Percentiles rank a stretch among this genome's conserved stretches.
phyloP scores from a whole-genome alignment of 2,797 vertebrate species.

The Parotocinclus haroldoi region DNA sequence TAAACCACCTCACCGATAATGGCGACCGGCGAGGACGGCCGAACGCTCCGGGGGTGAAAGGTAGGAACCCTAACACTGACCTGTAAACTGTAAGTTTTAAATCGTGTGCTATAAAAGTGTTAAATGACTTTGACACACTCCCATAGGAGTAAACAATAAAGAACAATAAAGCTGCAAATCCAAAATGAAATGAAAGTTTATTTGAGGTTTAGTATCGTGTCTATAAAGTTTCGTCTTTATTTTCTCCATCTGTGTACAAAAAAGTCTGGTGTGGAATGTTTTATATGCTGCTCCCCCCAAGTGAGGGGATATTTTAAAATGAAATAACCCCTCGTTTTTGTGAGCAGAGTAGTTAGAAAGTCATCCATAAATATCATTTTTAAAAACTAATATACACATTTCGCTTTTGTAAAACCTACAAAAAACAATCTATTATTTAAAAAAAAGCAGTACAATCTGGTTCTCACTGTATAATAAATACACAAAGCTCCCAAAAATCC shows the following conservation, averaged over 20 bases:
- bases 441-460: constrained; percentile 50
- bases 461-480: constrained; percentile 19
- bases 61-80: too few species aligned
- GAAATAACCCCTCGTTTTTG: too few species aligned
- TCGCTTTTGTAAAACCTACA: constrained; percentile 31
- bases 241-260: background rate
- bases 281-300: too few species aligned
- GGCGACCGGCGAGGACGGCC: too few species aligned
- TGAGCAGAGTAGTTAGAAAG: background rate
- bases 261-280: background rate
- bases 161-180: background rate
- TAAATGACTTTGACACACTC: too few species aligned
- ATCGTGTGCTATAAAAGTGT: too few species aligned
- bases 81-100: too few species aligned
- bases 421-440: constrained; percentile 48
- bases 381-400: constrained; percentile 35
- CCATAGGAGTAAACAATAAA: background rate
- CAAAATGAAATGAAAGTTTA: constrained; percentile 9
- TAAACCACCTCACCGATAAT: too few species aligned
- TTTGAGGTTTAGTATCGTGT: constrained; percentile 34
- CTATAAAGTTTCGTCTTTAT: constrained; percentile 4
- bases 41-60: too few species aligned
- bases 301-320: too few species aligned
- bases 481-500: constrained; percentile 32
- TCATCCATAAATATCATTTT: constrained; percentile 28